Percentiles rank a stretch among this genome's conserved stretches.
These are phyloP conservation scores for Halichoeres trimaculatus DNA, from an alignment of 2,113 vertebrate species.

Conservation along the genomic window DNA sequence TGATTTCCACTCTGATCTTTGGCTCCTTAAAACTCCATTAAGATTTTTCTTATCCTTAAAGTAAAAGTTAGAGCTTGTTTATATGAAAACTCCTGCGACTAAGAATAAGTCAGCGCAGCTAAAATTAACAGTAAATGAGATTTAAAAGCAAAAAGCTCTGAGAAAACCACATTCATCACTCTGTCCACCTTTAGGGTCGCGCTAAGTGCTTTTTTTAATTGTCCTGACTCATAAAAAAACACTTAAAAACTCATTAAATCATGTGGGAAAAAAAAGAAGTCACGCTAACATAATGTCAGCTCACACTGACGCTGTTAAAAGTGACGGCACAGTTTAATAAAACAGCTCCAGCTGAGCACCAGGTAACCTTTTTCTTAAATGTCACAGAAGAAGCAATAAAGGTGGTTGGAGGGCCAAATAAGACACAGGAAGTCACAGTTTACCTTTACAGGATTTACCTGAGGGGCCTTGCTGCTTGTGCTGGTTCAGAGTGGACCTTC, in stretches of 20 bases:
- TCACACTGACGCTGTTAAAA: not conserved
- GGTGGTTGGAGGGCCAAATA: not conserved
- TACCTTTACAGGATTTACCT: no score
- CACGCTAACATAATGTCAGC: not conserved
- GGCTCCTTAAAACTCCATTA: not conserved
- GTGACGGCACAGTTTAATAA: not conserved
- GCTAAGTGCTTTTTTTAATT: not conserved
- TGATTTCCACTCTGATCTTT: not conserved
- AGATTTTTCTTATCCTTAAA: no score
- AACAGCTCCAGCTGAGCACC: slow-evolving; percentile 2
- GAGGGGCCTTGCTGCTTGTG: no score
- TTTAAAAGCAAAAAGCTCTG: not conserved
- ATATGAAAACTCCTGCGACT: not conserved
- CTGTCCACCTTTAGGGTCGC: no score
- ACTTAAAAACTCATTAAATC: not conserved
- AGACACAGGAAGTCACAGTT: not conserved
- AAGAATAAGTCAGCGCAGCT: not conserved
- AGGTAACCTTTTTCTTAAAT: slow-evolving; percentile 46
- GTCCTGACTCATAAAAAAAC: not conserved
- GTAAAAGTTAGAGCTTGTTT: not conserved
- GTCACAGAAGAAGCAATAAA: slow-evolving; percentile 30
- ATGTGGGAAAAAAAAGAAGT: not conserved
- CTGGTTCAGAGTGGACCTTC: no score
- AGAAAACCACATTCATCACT: not conserved
- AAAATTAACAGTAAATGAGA: not conserved